Conservation (phyloP, 2,113 vertebrate genomes). For the Notothenia rossii region DNA sequence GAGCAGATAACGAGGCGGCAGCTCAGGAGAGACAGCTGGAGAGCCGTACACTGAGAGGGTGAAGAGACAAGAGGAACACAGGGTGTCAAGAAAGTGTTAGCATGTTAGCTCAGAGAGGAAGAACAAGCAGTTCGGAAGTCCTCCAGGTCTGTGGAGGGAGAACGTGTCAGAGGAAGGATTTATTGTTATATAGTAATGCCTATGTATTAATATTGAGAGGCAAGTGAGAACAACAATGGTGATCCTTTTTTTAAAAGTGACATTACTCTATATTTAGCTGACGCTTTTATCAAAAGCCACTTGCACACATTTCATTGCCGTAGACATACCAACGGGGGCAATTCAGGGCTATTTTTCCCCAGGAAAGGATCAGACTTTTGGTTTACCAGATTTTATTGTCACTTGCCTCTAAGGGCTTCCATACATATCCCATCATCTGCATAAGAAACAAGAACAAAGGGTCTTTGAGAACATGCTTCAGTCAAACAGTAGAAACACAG, state of each 20-base stretch:
- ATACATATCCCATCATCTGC: background rate
- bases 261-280: no score
- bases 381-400: no score
- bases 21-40: conserved; percentile 89
- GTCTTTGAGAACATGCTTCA: background rate
- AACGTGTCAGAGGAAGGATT: conserved; percentile 18
- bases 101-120: conserved; percentile 50
- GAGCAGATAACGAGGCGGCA: conserved; percentile 92
- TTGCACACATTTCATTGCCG: no score
- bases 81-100: conserved; percentile 61
- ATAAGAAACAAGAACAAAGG: background rate
- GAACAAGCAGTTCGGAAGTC: conserved; percentile 30
- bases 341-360: no score
- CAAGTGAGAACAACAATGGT: no score
- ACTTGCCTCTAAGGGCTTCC: no score
- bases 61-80: conserved; percentile 31
- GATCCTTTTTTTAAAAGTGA: no score
- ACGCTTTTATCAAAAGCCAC: no score
- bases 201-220: conserved; percentile 18
- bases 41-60: conserved; percentile 87
- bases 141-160: conserved; percentile 55
- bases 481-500: background rate
- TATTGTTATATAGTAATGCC: conserved; percentile 5
- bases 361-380: no score
- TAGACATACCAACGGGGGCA: no score